These are phyloP conservation scores for Thera britannica DNA, from an alignment of 2,888 invertebrate species.

Conservation along the genomic window DNA sequence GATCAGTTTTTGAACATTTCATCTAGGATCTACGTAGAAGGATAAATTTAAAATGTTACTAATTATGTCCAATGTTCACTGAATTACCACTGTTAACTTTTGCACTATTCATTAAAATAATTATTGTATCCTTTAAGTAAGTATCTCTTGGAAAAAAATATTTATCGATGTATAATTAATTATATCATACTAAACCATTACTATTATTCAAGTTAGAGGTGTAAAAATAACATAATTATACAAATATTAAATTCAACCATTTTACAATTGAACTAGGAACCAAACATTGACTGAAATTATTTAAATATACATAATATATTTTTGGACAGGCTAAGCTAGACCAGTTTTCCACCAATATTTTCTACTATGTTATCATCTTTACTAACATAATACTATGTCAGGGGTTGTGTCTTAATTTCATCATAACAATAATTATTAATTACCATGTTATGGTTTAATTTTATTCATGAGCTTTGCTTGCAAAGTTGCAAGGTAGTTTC, in stretches of 20 bases:
- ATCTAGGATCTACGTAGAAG: not conserved
- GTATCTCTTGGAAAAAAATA: not conserved
- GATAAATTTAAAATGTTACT: no score
- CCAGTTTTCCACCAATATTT: not conserved
- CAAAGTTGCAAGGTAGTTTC: conserved; percentile 36
- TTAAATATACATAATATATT: conserved; percentile 12
- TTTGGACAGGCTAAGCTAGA: conserved; percentile 12
- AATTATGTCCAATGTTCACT: no score
- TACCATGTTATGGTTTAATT: conserved; percentile 21
- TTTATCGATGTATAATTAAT: not conserved
- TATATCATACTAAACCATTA: not conserved
- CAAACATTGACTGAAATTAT: conserved; percentile 19
- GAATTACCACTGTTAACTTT: not conserved
- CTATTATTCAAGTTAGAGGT: not conserved
- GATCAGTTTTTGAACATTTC: not conserved
- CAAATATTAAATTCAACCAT: not conserved
- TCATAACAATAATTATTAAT: conserved; percentile 2
- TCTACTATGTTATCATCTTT: not conserved
- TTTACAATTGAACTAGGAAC: not conserved
- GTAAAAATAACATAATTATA: not conserved
- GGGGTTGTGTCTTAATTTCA: conserved; percentile 32
- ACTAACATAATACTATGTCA: conserved; percentile 6
- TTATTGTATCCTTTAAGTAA: not conserved
- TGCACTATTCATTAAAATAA: not conserved
- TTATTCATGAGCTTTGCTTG: conserved; percentile 35